phyloP scores from a whole-genome alignment of 2,797 vertebrate species.

The Thalassophryne amazonica region DNA sequence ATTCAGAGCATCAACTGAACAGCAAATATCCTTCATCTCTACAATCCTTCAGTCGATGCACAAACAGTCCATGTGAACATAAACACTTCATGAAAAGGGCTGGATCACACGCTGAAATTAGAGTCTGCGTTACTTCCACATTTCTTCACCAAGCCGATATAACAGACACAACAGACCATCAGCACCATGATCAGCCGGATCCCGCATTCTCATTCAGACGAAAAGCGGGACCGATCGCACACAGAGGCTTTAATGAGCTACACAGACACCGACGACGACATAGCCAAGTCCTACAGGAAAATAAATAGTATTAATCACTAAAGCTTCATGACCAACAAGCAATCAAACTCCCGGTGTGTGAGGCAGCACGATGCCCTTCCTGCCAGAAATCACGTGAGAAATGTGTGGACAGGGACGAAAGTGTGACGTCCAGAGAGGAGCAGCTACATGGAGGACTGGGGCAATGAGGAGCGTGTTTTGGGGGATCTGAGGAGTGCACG shows the following conservation, averaged over 20 bases:
- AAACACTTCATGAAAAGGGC: neutral
- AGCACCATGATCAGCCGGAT: conserved; percentile 24
- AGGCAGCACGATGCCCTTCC: conserved; percentile 15
- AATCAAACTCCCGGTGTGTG: too few species aligned
- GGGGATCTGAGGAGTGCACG: conserved; percentile 1
- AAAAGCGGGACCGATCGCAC: conserved; percentile 10
- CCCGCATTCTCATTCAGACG: conserved; percentile 24
- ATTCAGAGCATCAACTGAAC: neutral
- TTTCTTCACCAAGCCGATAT: conserved; percentile 1
- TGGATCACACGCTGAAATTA: too few species aligned
- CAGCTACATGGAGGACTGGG: conserved; percentile 16
- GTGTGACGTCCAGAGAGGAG: conserved; percentile 12
- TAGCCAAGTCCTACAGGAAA: conserved; percentile 32
- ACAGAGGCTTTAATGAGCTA: conserved; percentile 33
- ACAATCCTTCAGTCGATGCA: neutral
- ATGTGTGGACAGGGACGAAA: neutral
- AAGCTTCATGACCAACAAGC: too few species aligned
- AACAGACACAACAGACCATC: conserved; percentile 20
- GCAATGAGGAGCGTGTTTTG: neutral
- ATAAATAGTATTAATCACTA: conserved; percentile 38
- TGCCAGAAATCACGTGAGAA: conserved; percentile 33
- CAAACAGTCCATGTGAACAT: too few species aligned
- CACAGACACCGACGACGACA: conserved; percentile 31
- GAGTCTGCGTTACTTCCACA: too few species aligned
- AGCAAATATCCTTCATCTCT: neutral